Conservation (phyloP, 2,888 invertebrate species). For the Tetragonisca angustula region DNA sequence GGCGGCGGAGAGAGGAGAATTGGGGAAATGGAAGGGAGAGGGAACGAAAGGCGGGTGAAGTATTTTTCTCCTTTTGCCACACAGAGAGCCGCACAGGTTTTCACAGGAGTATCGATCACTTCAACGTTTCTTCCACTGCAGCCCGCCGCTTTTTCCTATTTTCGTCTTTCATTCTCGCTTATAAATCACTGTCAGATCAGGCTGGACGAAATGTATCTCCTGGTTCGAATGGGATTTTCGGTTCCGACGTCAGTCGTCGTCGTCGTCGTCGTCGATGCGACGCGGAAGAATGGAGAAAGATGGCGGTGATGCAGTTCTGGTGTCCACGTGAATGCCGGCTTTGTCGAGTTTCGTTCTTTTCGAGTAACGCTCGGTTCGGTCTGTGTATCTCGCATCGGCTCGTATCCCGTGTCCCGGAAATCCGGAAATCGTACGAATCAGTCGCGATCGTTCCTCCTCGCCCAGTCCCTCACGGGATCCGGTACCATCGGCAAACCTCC, state of each 20-base stretch:
- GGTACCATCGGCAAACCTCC: neutral
- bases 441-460: neutral
- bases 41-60: neutral
- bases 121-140: constrained; percentile 48
- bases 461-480: neutral
- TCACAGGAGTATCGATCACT: constrained; percentile 50
- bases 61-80: constrained; percentile 1
- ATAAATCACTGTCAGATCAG: constrained; percentile 67
- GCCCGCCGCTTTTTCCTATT: constrained; percentile 26
- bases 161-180: constrained; percentile 55
- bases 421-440: constrained; percentile 34
- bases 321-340: constrained; percentile 9
- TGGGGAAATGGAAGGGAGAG: no score
- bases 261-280: neutral
- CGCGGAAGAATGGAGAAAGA: constrained; percentile 44
- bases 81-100: constrained; percentile 12
- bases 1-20: neutral
- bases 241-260: constrained; percentile 51
- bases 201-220: constrained; percentile 67
- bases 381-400: neutral
- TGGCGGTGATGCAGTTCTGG: constrained; percentile 32
- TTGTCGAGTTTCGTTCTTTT: constrained; percentile 18
- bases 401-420: constrained; percentile 1
- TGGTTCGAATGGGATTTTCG: constrained; percentile 63
- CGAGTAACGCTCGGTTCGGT: neutral